Evolutionary conservation across 2,888 invertebrate species (phyloP).

Genomic region (Dolichomitus sp.): DNA sequence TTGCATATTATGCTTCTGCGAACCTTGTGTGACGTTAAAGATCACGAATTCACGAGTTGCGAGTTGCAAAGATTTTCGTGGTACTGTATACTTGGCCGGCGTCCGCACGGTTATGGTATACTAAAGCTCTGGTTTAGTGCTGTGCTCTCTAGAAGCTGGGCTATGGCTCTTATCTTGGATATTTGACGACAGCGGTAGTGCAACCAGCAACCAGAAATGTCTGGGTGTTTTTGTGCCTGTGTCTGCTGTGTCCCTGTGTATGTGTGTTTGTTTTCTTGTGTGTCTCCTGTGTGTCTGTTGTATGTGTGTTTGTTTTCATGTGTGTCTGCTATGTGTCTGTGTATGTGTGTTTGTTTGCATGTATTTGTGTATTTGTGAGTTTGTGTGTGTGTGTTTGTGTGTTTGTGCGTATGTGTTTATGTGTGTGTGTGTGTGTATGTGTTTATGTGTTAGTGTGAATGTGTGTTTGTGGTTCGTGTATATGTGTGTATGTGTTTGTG

Average conservation of each 20-base stretch:
- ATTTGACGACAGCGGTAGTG: conserved; percentile 49
- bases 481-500: background rate
- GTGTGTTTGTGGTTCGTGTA: too few relatives aligned
- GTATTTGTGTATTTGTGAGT: background rate
- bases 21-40: conserved; percentile 8
- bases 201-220: conserved; percentile 22
- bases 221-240: background rate
- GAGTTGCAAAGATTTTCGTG: conserved; percentile 4
- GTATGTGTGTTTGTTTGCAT: background rate
- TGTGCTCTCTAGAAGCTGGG: conserved; percentile 24
- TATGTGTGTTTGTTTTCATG: background rate
- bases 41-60: conserved; percentile 12
- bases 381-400: conserved; percentile 7
- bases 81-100: background rate
- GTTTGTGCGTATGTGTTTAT: background rate
- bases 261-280: background rate
- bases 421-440: background rate
- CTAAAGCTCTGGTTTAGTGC: conserved; percentile 43
- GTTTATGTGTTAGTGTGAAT: background rate
- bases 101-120: conserved; percentile 17
- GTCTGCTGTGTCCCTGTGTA: too few relatives aligned
- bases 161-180: conserved; percentile 58
- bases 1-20: conserved; percentile 11
- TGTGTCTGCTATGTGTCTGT: background rate
- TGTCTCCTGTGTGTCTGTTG: background rate